Evolutionary conservation across 2,113 vertebrate genomes (phyloP).

Genomic region (Bufo bufo): DNA sequence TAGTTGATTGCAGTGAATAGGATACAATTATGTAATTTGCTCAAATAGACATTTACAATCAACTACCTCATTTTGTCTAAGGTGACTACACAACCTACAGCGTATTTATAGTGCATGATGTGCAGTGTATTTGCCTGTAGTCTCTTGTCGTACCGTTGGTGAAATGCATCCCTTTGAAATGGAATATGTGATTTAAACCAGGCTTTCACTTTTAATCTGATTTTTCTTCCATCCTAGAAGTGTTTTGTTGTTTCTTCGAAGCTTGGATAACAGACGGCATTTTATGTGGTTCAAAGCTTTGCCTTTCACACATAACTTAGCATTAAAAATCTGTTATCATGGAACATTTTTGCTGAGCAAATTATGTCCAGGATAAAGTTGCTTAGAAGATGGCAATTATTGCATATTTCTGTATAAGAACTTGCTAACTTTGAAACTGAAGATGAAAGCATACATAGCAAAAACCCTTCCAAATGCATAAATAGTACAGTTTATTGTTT

Average conservation of each 20-base stretch:
- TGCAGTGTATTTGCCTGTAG: too few species aligned
- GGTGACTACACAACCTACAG: too few species aligned
- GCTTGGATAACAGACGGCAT: not conserved
- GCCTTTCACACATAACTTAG: not conserved
- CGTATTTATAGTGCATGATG: too few species aligned
- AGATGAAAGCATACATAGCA: not conserved
- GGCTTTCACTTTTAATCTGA: not conserved
- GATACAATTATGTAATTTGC: too few species aligned
- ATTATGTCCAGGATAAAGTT: not conserved
- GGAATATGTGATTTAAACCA: not conserved
- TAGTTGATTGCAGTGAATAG: too few species aligned
- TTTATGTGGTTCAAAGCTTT: not conserved
- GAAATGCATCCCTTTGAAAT: not conserved
- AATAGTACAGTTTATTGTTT: not conserved
- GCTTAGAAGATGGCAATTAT: slow-evolving; percentile 10
- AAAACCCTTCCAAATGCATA: not conserved
- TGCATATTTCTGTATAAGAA: not conserved
- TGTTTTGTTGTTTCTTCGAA: not conserved
- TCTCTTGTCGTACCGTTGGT: too few species aligned
- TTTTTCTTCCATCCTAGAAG: not conserved
- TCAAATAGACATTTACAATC: too few species aligned
- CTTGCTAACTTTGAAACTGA: slow-evolving; percentile 4
- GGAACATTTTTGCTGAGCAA: not conserved
- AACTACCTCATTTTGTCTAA: too few species aligned
- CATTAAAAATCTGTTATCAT: not conserved